Evolutionary conservation across 1,140 invertebrate species (phyloP).

Genomic region (Drosophila sp.): DNA sequence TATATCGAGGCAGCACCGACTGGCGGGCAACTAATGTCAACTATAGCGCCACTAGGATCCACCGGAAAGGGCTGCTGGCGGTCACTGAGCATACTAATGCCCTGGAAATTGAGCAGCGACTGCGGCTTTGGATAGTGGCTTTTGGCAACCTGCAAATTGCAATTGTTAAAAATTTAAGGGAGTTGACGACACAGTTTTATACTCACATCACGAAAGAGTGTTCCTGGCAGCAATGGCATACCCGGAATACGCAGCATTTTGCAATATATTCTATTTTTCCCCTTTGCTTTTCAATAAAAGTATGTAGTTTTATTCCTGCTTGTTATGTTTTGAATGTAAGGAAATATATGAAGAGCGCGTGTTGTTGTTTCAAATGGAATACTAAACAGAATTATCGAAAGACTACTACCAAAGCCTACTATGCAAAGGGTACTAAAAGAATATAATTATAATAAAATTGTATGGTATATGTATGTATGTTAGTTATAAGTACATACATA

Average conservation of each 20-base stretch:
- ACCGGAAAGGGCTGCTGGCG: constrained; percentile 43
- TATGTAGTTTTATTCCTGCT: neutral
- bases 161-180: neutral
- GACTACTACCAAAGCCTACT: neutral
- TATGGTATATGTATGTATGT: too few species aligned
- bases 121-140: constrained; percentile 84
- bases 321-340: neutral
- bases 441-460: too few species aligned
- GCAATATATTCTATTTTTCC: neutral
- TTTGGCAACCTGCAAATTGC: constrained; percentile 84
- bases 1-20: constrained; percentile 86
- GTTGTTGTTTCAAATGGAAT: constrained; percentile 1
- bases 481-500: too few species aligned
- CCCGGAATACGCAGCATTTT: constrained; percentile 76
- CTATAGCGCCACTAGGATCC: constrained; percentile 47
- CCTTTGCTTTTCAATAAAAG: neutral
- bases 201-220: constrained; percentile 78
- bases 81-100: constrained; percentile 83
- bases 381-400: neutral
- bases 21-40: constrained; percentile 73
- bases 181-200: neutral
- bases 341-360: constrained; percentile 5
- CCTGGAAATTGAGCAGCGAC: constrained; percentile 64
- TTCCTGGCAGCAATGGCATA: constrained; percentile 76
- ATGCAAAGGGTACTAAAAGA: too few species aligned